These are phyloP conservation scores for Salmo trutta DNA, from an alignment of 2,797 vertebrate genomes.

Conservation along the genomic window DNA sequence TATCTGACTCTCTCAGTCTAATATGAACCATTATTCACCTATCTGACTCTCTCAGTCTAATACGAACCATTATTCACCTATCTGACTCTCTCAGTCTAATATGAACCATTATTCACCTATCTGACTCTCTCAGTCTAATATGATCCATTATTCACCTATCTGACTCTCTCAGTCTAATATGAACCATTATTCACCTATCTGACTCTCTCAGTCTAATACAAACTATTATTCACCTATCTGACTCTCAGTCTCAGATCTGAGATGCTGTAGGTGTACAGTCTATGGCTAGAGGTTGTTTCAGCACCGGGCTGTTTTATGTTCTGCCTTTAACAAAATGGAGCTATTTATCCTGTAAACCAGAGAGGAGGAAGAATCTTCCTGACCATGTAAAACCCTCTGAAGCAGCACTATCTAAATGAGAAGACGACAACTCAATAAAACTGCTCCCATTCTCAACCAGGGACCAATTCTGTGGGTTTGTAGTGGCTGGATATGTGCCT, in stretches of 20 bases:
- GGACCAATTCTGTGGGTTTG: conserved; percentile 69
- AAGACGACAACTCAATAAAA: conserved; percentile 67
- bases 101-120: too few relatives aligned
- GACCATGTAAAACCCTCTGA: conserved; percentile 68
- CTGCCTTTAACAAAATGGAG: not conserved
- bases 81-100: too few relatives aligned
- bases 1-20: too few relatives aligned
- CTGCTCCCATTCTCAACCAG: conserved; percentile 63
- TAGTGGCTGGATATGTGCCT: conserved; percentile 61
- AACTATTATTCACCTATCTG: too few relatives aligned
- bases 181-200: not conserved
- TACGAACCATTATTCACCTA: too few relatives aligned
- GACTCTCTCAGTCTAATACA: too few relatives aligned
- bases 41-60: too few relatives aligned
- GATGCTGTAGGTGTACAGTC: not conserved
- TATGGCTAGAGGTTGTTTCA: conserved; percentile 45
- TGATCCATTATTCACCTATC: too few relatives aligned
- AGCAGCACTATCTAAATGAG: conserved; percentile 74
- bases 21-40: too few relatives aligned
- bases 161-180: not conserved
- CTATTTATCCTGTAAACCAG: conserved; percentile 47
- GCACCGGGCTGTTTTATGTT: conserved; percentile 30
- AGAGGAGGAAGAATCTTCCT: conserved; percentile 55
- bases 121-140: too few relatives aligned
- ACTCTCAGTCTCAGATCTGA: not conserved